A percentile compares a stretch with the other conserved stretches of the same genome.
phyloP scores from a whole-genome alignment of 2,797 vertebrate species.

The Monodelphis domestica region DNA sequence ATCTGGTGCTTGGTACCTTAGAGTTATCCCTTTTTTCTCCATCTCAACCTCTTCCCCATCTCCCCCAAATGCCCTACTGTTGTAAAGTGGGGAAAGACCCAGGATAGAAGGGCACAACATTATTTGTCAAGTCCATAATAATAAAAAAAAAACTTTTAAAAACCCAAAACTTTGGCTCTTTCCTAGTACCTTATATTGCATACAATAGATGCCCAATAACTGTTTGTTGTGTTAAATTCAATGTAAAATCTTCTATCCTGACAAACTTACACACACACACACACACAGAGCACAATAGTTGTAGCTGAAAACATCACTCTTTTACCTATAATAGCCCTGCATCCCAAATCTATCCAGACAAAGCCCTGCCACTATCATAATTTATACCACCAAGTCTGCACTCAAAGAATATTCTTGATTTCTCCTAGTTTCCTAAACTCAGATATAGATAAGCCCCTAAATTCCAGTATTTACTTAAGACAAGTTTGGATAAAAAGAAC shows the following conservation, averaged over 20 bases:
- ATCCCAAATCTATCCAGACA: not conserved
- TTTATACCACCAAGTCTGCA: not conserved
- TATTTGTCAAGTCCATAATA: not conserved
- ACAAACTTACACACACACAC: not conserved
- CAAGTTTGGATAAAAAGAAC: not conserved
- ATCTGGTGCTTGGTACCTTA: not conserved
- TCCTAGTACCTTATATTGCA: not conserved
- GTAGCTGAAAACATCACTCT: not conserved
- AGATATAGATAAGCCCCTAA: not conserved
- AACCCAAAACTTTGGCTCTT: not conserved
- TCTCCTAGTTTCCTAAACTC: not conserved
- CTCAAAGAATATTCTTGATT: not conserved
- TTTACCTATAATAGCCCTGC: not conserved
- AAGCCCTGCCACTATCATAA: not conserved
- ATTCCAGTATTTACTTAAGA: not conserved
- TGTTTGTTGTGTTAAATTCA: not conserved
- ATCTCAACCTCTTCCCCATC: not conserved
- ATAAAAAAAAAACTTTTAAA: not conserved
- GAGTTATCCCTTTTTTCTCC: not conserved
- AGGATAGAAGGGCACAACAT: not conserved
- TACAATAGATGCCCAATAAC: not conserved
- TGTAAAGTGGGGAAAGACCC: not conserved
- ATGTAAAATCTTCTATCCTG: not conserved
- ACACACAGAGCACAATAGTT: not conserved
- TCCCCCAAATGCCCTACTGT: not conserved